Conservation (phyloP, 2,888 invertebrate genomes). For the Trissolcus japonicus region DNA sequence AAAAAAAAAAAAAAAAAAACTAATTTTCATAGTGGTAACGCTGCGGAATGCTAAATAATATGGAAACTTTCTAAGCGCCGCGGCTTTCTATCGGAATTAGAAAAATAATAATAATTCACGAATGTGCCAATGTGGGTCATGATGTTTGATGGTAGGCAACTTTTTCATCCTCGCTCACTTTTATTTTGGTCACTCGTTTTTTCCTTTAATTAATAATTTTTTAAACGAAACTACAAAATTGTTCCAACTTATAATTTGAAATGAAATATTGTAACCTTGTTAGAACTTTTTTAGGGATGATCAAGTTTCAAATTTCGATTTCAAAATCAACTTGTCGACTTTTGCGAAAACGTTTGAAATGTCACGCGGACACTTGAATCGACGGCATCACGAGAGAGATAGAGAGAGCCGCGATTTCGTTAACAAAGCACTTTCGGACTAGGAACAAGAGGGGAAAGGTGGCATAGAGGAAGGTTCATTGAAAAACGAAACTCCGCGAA, state of each 20-base stretch:
- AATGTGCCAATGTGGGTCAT: constrained; percentile 66
- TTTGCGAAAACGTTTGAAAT: constrained; percentile 46
- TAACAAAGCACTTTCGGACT: constrained; percentile 48
- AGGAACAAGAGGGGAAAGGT: background rate
- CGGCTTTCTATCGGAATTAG: constrained; percentile 67
- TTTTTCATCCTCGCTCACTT: constrained; percentile 59
- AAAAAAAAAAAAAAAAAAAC: too few relatives aligned
- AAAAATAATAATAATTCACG: constrained; percentile 63
- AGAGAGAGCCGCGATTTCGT: constrained; percentile 35
- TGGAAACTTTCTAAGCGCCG: constrained; percentile 70
- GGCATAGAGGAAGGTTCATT: constrained; percentile 22
- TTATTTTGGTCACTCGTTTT: too few relatives aligned
- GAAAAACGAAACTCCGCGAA: constrained; percentile 54
- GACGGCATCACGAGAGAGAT: constrained; percentile 21
- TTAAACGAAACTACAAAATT: too few relatives aligned
- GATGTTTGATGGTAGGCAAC: constrained; percentile 41
- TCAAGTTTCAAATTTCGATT: constrained; percentile 35
- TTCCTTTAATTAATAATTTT: constrained; percentile 54
- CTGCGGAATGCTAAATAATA: constrained; percentile 70
- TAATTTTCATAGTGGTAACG: constrained; percentile 68
- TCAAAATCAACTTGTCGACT: constrained; percentile 44
- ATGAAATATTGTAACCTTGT: too few relatives aligned
- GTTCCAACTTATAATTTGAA: too few relatives aligned
- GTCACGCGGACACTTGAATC: constrained; percentile 44
- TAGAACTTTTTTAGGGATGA: background rate